Evolutionary conservation across 2,797 vertebrate species (phyloP).

Genomic region (Cyclopterus lumpus): DNA sequence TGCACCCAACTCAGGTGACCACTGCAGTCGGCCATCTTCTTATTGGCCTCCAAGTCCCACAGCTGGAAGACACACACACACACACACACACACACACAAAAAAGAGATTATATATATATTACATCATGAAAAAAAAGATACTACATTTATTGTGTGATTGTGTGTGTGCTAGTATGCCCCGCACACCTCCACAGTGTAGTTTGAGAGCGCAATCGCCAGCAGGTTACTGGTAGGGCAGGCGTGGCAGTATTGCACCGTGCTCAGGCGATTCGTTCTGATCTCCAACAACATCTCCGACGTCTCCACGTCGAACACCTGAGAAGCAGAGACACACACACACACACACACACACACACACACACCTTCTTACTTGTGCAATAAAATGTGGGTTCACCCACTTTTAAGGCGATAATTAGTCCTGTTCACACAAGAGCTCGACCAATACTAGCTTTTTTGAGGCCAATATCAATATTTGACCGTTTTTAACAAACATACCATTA

Average conservation of each 20-base stretch:
- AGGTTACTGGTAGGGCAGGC: slow-evolving; percentile 89
- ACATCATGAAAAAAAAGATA: background rate
- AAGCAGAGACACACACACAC: background rate
- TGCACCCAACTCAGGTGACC: slow-evolving; percentile 97
- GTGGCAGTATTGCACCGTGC: slow-evolving; percentile 92
- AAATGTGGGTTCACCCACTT: too few relatives aligned
- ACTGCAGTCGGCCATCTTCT: slow-evolving; percentile 93
- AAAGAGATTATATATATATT: too few relatives aligned
- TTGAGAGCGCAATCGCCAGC: slow-evolving; percentile 92
- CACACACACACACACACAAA: slow-evolving; percentile 43
- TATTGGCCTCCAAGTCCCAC: slow-evolving; percentile 89
- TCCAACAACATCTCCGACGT: slow-evolving; percentile 84
- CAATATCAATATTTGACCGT: background rate
- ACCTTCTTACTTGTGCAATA: too few relatives aligned
- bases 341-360: too few relatives aligned
- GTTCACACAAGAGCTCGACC: too few relatives aligned
- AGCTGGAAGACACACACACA: slow-evolving; percentile 81
- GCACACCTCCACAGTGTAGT: slow-evolving; percentile 93
- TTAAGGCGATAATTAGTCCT: too few relatives aligned
- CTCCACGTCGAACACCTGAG: slow-evolving; percentile 89
- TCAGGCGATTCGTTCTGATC: slow-evolving; percentile 85
- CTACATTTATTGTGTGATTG: background rate
- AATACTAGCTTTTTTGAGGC: too few relatives aligned
- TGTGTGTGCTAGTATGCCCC: background rate
- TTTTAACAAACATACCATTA: background rate